Percentiles rank a stretch among this genome's conserved stretches.
Evolutionary conservation across 1,140 invertebrate genomes (phyloP).

Genomic region (Conus betulinus): DNA sequence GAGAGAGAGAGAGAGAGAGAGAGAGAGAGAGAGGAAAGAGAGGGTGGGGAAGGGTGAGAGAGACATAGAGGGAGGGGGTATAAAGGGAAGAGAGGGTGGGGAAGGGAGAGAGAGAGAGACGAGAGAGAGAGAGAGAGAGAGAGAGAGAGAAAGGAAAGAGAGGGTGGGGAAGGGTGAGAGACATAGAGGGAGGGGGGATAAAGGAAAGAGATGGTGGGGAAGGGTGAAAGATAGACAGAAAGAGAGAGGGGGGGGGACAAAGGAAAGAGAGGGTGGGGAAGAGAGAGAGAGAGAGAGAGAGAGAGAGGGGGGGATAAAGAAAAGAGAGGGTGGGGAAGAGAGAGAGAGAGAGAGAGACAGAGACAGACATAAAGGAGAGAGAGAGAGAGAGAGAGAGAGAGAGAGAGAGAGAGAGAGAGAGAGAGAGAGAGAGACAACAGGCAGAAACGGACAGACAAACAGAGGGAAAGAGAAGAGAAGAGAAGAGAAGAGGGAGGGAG

Average conservation of each 20-base stretch:
- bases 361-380: background rate
- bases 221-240: background rate
- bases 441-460: background rate
- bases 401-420: slow-evolving; percentile 6
- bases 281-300: background rate
- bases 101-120: background rate
- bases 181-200: background rate
- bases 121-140: too few species aligned
- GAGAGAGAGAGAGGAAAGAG: background rate
- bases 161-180: background rate
- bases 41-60: background rate
- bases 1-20: background rate
- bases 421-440: background rate
- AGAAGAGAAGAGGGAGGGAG: background rate
- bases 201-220: background rate
- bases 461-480: background rate
- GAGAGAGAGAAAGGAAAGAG: background rate
- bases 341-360: background rate
- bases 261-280: background rate
- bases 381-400: slow-evolving; percentile 13
- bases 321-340: slow-evolving; percentile 1
- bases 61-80: background rate
- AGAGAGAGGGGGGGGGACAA: background rate
- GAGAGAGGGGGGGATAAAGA: background rate
- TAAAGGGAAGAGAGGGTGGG: background rate